These are phyloP conservation scores for Scaptomyza polygonia DNA, from an alignment of 2,888 invertebrate species.

Conservation along the genomic window DNA sequence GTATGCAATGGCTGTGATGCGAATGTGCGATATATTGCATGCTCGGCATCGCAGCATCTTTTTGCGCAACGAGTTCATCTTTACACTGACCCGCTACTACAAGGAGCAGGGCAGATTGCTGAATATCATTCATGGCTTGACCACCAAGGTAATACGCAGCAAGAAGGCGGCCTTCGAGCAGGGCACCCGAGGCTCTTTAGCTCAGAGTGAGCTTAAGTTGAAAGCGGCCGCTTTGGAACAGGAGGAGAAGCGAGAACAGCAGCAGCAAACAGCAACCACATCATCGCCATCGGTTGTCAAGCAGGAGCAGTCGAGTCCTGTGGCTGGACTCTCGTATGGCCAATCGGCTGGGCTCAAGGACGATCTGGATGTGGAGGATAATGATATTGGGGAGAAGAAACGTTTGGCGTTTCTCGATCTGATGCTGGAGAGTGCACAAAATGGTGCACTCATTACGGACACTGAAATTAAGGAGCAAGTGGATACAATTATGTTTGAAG, in stretches of 20 bases:
- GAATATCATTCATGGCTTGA: conserved; percentile 91
- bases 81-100: conserved; percentile 90
- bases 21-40: conserved; percentile 94
- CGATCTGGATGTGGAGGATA: conserved; percentile 91
- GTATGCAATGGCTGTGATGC: conserved; percentile 95
- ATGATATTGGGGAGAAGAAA: conserved; percentile 92
- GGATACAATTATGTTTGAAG: conserved; percentile 94
- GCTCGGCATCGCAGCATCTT: conserved; percentile 92
- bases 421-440: conserved; percentile 91
- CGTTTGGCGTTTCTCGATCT: conserved; percentile 95
- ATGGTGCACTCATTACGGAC: conserved; percentile 89
- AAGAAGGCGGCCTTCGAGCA: conserved; percentile 90
- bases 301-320: conserved; percentile 77
- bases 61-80: conserved; percentile 91
- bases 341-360: conserved; percentile 90
- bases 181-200: conserved; percentile 86
- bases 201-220: conserved; percentile 65
- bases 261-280: conserved; percentile 1
- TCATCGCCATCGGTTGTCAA: not conserved
- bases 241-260: conserved; percentile 47
- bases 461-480: conserved; percentile 93
- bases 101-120: conserved; percentile 90
- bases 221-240: conserved; percentile 62
- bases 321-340: conserved; percentile 89
- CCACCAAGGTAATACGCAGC: conserved; percentile 90